Evolutionary conservation across 2,113 vertebrate species (phyloP).

Genomic region (Blennius ocellaris): DNA sequence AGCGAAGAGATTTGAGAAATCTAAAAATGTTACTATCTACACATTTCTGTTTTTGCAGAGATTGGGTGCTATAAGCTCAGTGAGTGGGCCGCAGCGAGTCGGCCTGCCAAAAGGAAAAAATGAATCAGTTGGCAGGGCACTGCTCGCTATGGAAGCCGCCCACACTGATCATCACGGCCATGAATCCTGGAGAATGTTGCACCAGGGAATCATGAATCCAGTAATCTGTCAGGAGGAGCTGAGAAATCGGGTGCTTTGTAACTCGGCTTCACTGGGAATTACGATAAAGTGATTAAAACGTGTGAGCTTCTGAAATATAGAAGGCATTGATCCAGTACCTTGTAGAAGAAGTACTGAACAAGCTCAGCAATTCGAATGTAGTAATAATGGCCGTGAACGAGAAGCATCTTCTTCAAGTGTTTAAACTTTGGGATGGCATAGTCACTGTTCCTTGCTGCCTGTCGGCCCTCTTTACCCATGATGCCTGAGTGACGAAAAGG

Average conservation of each 20-base stretch:
- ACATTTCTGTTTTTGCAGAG: constrained; percentile 62
- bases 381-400: constrained; percentile 97
- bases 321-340: constrained; percentile 82
- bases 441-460: constrained; percentile 97
- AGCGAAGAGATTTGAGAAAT: constrained; percentile 39
- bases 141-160: constrained; percentile 59
- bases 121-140: constrained; percentile 64
- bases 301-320: constrained; percentile 21
- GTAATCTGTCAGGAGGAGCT: constrained; percentile 66
- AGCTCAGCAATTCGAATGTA: constrained; percentile 97
- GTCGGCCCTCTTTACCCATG: constrained; percentile 97
- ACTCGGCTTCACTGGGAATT: constrained; percentile 50
- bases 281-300: constrained; percentile 62
- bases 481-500: constrained; percentile 81
- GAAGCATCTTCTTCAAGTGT: constrained; percentile 97
- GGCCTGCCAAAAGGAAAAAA: constrained; percentile 67
- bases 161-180: constrained; percentile 60
- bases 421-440: constrained; percentile 98
- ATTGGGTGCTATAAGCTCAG: constrained; percentile 54
- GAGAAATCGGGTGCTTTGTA: constrained; percentile 58
- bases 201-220: constrained; percentile 59
- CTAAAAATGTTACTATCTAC: constrained; percentile 64
- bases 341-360: constrained; percentile 99
- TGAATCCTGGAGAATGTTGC: constrained; percentile 64
- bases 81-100: constrained; percentile 63